Evolutionary conservation across 1,140 invertebrate genomes (phyloP), one percentile per base, ranked within the genome.

Genomic region (Paracyclopina nana): DNA sequence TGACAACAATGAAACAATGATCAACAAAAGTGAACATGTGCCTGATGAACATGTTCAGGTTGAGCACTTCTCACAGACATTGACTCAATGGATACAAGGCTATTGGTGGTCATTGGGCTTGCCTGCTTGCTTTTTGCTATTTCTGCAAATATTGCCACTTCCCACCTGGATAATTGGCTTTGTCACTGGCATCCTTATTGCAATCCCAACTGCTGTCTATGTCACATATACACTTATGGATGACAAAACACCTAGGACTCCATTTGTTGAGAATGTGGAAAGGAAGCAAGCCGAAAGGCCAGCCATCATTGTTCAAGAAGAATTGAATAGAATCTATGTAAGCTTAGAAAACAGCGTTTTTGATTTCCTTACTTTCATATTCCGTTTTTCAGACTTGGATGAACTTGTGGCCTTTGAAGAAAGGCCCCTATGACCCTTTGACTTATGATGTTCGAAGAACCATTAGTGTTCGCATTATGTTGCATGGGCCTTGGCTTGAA

Each of bases 351-450:
- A n/a, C n/a, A n/a, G n/a, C n/a, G n/a, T n/a, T n/a, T n/a, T n/a
- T n/a, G n/a, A n/a, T n/a, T n/a, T n/a, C n/a, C n/a, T n/a, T n/a
- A n/a, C n/a, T n/a, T n/a, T n/a, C n/a, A n/a, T n/a, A n/a, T n/a
- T n/a, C n/a, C n/a, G n/a, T n/a, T n/a, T 38, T 38, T 38, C 34
- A 38, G 34, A 38, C 20, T 38, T 44, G 42, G 42, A 44, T 44
- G 42, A 44, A 44, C 24, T n/a, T 44, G 16, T 44, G 42, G 42
- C 42, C 42, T 44, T 24, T 22, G 3, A 44, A 44, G 12, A 20
- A 44, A 18, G 42, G 42, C 3, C 16, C 24, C 24, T 44, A 44
- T 44, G 42, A 44, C 12, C 42, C 42, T n/a, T 20, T 44, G 14
- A 44, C 42, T 12, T 44, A 44, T 44, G 42, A 44, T 44, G 42